phyloP scores from a whole-genome alignment of 2,797 vertebrate genomes.

The Chloroceryle inda region DNA sequence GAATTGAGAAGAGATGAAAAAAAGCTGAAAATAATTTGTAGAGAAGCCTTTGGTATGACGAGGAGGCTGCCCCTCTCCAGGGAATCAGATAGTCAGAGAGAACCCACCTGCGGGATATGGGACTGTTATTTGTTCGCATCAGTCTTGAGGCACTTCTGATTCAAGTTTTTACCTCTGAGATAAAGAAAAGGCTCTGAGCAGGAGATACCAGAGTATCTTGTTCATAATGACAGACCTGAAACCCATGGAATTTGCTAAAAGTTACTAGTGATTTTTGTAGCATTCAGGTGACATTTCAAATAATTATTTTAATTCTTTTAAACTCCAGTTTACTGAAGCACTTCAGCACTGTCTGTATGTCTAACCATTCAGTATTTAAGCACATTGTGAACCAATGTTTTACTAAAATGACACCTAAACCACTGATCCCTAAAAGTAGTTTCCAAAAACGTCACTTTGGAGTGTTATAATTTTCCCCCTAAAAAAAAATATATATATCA shows the following conservation, averaged over 20 bases:
- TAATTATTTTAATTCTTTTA: not conserved
- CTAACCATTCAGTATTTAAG: not conserved
- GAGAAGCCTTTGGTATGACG: not conserved
- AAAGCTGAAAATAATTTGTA: not conserved
- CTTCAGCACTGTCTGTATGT: not conserved
- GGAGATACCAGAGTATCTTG: not conserved
- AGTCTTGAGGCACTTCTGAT: conserved; percentile 10
- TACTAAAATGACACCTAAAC: not conserved
- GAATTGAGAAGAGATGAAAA: not conserved
- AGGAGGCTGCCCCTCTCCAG: not conserved
- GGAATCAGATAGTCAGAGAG: conserved; percentile 29
- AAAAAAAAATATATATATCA: not conserved
- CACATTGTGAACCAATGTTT: not conserved
- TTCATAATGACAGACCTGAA: not conserved
- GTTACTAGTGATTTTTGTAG: not conserved
- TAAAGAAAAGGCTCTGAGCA: conserved; percentile 46
- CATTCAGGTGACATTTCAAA: not conserved
- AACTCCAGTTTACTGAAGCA: not conserved
- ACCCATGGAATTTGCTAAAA: not conserved
- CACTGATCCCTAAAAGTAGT: not conserved
- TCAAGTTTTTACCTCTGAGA: conserved; percentile 17
- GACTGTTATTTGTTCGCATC: not conserved
- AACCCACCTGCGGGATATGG: not conserved
- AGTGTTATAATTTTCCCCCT: not conserved
- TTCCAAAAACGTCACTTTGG: not conserved